Base-by-base conservation (phyloP, 2,113 vertebrate species). In the Salminus brasiliensis region DNA sequence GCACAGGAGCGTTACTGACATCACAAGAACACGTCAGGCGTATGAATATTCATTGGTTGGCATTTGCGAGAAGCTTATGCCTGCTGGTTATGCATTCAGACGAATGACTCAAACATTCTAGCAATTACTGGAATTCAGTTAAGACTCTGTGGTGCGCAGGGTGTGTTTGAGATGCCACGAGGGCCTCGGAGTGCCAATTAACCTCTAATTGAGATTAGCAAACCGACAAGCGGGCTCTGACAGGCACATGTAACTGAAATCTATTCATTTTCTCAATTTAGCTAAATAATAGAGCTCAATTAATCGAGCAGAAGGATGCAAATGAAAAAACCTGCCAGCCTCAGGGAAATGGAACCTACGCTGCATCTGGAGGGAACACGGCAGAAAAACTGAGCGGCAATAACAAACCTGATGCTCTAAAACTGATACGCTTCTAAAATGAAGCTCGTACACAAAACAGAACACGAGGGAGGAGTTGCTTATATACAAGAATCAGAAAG, bases 111-210 rank as follows among this genome's bases (percentile, higher is more conserved):
- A 85, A 88, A 87, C 76, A 82, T 84, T 83, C 77, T 69, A 53
- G 80, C 84, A 89, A 88, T 89, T 67, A 87, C 79, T 83, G 77
- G 86, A 87, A 87, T 82, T 88, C 84, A 67, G 76, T 39, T 70
- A 78, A 72, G 25, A 63, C 68, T 79, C 87, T 84, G 78, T 21
- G 13, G 87, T 81, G 87, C 68, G 75, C 34, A 67, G 32, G 77
- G 75, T 83, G 84, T 83, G 88, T 90, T 87, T 85, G 85, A 91
- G 85, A 78, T 76, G 85, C 83, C 86, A 88, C 81, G 78, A 84
- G 78, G 81, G 70, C 81, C 87, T 88, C 85, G 88, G 88, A 92
- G 87, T 89, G 85, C 81, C 88, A 88, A 93, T 91, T 90, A 91
- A 89, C 76, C 68, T 88, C 83, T 89, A 88, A 89, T 89, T 89